Base-by-base conservation (phyloP, 1,140 invertebrate genomes). In the Oncopodura yosiiana region DNA sequence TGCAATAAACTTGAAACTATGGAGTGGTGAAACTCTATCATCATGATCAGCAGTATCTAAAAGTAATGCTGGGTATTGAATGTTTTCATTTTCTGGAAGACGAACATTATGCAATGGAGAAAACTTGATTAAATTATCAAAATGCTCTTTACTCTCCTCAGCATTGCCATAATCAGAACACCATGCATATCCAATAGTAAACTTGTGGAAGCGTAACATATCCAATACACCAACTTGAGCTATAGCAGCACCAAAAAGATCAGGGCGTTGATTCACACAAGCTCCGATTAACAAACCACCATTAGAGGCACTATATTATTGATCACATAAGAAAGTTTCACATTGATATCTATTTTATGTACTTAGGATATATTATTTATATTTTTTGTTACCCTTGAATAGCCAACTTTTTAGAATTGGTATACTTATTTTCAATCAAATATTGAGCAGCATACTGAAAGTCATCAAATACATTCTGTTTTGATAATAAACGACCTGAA, bases 391-490 rank as follows among this genome's bases (percentile, higher is more conserved):
- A n/a, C n/a, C 95, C 95, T 70, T 94, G 84, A 62, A 95, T 94
- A 1, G 80, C 81, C 30, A 99, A 73, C 70, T 84, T 85, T 41
- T 16, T n/a, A 2, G 78, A 71, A 23, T 69, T 74, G 0, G 92
- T 95, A 68, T 94, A 96, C 14, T 83, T 79, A 58, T 90, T 78
- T 12, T 77, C 66, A 30, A 95, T 79, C 11, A 99, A 77, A 74
- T 89, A 95, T 71, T 96, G 82, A 1, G 88, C 94, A 16, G 93
- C 93, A 56, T 78, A 74, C 68, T 90, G 86, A 71, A 99, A 97
- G 74, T 99, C 95, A 73, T 97, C 85, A 71, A 98, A 98, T 34
- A 85, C 84, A 74, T 98, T 99, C 74, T 98, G 94, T 70, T 98
- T 99, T 60, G 96, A 94, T 0, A 83, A 75, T 41, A 93, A 76